These are phyloP conservation scores for Oncorhynchus clarkii DNA, from an alignment of 2,113 vertebrate species.

Conservation along the genomic window DNA sequence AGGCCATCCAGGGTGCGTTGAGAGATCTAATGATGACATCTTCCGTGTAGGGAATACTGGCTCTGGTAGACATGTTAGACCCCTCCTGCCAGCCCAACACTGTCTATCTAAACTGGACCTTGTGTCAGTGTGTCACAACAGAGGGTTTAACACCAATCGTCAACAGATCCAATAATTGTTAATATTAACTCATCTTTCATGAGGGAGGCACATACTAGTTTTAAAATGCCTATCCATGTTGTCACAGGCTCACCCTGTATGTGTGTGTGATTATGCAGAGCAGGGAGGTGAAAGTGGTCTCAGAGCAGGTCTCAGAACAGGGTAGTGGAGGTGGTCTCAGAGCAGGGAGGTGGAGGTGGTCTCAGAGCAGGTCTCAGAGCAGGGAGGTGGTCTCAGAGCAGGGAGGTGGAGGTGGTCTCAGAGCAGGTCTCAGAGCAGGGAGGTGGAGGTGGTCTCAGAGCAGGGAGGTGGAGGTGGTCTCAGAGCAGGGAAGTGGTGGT, in stretches of 20 bases:
- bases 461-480: too few relatives aligned
- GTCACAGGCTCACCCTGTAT: conserved; percentile 62
- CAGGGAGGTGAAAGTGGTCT: background rate
- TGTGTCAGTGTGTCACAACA: conserved; percentile 55
- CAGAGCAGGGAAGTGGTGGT: too few relatives aligned
- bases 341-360: conserved; percentile 64
- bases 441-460: too few relatives aligned
- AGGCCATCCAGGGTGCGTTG: conserved; percentile 62
- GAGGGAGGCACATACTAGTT: too few relatives aligned
- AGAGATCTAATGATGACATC: conserved; percentile 81
- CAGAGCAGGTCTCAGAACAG: too few relatives aligned
- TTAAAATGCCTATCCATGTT: conserved; percentile 24
- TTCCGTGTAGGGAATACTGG: conserved; percentile 78
- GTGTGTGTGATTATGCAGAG: conserved; percentile 67
- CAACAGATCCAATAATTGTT: background rate
- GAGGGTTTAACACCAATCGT: conserved; percentile 41
- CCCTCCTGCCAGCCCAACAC: too few relatives aligned
- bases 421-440: too few relatives aligned
- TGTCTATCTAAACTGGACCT: conserved; percentile 75
- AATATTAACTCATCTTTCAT: conserved; percentile 18
- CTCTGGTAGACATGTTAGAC: conserved; percentile 58
- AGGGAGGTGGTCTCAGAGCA: too few relatives aligned
- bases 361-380: conserved; percentile 60
- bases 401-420: too few relatives aligned
- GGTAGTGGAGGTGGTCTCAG: too few relatives aligned